Conservation (phyloP, 2,797 vertebrate genomes). For the Crenichthys baileyi region DNA sequence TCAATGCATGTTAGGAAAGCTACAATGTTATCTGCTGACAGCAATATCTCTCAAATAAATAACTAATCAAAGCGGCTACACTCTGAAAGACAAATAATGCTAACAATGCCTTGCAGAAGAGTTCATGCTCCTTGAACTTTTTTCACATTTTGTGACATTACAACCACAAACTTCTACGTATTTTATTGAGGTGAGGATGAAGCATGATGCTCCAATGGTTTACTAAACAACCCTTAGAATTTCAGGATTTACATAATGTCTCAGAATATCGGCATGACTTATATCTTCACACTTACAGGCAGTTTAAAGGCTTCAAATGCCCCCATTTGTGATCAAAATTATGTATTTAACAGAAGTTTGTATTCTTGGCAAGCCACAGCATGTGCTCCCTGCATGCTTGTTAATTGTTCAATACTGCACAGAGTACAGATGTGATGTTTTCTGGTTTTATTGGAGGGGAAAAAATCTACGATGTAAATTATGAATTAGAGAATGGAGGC, state of each 20-base stretch:
- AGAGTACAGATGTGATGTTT: constrained; percentile 1
- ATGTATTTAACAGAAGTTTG: not conserved
- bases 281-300: not conserved
- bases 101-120: too few relatives aligned
- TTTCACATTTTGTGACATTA: too few relatives aligned
- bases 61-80: too few relatives aligned
- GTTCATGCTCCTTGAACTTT: too few relatives aligned
- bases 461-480: not conserved
- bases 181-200: too few relatives aligned
- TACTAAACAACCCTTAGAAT: not conserved
- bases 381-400: not conserved
- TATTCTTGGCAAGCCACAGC: not conserved
- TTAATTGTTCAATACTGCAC: not conserved
- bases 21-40: not conserved
- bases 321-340: not conserved
- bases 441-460: constrained; percentile 7
- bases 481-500: constrained; percentile 3
- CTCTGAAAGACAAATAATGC: too few relatives aligned
- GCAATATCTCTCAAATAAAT: too few relatives aligned
- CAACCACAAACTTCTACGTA: too few relatives aligned
- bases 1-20: not conserved
- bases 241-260: constrained; percentile 1
- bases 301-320: not conserved
- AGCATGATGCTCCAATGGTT: not conserved
- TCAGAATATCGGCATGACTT: not conserved